phyloP scores from a whole-genome alignment of 2,797 vertebrate species.

The Cercopithecus petaurista region DNA sequence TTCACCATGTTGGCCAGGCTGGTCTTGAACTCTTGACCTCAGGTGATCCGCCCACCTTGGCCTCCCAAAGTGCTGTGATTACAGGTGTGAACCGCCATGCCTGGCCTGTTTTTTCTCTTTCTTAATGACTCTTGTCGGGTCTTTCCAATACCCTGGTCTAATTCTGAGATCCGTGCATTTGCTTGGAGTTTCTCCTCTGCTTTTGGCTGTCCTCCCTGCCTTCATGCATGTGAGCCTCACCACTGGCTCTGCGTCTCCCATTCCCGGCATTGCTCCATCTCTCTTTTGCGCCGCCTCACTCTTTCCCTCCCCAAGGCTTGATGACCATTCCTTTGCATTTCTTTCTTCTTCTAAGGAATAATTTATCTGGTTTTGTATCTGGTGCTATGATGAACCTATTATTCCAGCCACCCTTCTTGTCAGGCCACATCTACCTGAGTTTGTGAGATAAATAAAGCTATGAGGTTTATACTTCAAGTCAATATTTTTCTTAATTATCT shows the following conservation, averaged over 20 bases:
- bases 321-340: background rate
- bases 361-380: background rate
- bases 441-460: background rate
- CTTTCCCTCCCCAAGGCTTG: background rate
- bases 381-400: rapidly evolving
- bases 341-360: background rate
- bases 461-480: background rate
- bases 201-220: too few relatives aligned
- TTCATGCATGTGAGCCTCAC: rapidly evolving
- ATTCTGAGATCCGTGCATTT: rapidly evolving
- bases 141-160: background rate
- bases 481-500: conserved; percentile 55
- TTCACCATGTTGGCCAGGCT: background rate
- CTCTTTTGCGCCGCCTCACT: background rate
- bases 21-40: background rate
- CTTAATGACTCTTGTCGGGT: background rate
- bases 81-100: background rate
- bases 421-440: background rate
- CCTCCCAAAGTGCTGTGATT: background rate
- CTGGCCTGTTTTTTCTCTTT: too few relatives aligned
- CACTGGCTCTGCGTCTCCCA: rapidly evolving
- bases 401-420: background rate
- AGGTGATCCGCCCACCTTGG: background rate
- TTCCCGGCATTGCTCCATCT: rapidly evolving
- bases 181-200: background rate